Percentiles rank a stretch among this genome's conserved stretches.
phyloP scores from a whole-genome alignment of 2,113 vertebrate genomes.

The Apus apus region DNA sequence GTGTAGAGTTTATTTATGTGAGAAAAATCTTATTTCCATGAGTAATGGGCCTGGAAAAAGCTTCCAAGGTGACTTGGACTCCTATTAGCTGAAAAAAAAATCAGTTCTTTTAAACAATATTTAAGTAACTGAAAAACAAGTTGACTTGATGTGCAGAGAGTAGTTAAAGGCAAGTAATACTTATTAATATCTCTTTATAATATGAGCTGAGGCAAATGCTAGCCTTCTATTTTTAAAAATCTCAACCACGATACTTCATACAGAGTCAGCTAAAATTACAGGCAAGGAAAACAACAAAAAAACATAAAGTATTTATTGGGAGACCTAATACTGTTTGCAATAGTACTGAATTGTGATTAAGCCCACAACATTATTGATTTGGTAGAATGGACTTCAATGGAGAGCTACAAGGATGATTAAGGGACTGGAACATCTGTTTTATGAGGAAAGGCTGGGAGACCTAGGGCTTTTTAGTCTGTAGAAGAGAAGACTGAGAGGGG shows the following conservation, averaged over 20 bases:
- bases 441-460: too few species aligned
- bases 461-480: too few species aligned
- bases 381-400: too few species aligned
- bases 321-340: background rate
- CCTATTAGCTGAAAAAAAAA: background rate
- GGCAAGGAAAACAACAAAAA: background rate
- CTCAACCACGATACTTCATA: background rate
- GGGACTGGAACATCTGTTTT: too few species aligned
- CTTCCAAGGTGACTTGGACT: background rate
- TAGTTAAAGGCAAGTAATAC: background rate
- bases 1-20: background rate
- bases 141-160: background rate
- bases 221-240: background rate
- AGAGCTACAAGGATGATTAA: too few species aligned
- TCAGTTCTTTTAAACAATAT: background rate
- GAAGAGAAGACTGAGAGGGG: too few species aligned
- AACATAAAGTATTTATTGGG: background rate
- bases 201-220: background rate
- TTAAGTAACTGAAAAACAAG: background rate
- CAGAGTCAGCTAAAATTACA: background rate
- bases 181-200: background rate
- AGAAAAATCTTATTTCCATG: background rate
- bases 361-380: background rate
- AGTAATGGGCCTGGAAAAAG: background rate
- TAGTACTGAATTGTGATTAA: background rate